Evolutionary conservation across 2,888 invertebrate species (phyloP).

Genomic region (Cheilosia vernalis): DNA sequence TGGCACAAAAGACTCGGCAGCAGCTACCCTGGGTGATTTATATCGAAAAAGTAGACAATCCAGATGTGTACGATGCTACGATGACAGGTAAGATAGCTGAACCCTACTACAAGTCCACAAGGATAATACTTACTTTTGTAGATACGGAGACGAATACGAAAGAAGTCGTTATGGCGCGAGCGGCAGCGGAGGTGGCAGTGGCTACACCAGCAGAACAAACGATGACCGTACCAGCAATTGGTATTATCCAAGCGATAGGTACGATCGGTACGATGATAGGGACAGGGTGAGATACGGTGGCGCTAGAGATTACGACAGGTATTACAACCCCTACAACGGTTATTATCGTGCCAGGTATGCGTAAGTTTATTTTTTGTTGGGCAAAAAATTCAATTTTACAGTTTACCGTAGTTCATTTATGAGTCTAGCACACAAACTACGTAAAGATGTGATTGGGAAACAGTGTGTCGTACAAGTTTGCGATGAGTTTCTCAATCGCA

Average conservation of each 20-base stretch:
- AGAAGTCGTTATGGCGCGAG: constrained; percentile 63
- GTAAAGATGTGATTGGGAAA: not conserved
- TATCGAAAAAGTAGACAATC: constrained; percentile 81
- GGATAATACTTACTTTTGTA: constrained; percentile 16
- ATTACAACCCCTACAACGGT: constrained; percentile 73
- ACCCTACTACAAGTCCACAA: not conserved
- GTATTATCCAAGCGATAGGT: constrained; percentile 78
- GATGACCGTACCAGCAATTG: constrained; percentile 79
- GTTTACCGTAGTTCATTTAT: not conserved
- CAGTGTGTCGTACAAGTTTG: not conserved
- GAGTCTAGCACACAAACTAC: not conserved
- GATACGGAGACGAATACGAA: constrained; percentile 75
- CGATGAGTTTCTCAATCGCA: not conserved
- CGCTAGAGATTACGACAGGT: constrained; percentile 78
- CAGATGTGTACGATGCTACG: constrained; percentile 82
- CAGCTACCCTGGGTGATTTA: constrained; percentile 77
- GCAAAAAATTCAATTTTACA: not conserved
- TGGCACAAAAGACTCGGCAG: constrained; percentile 51
- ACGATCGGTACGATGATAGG: constrained; percentile 80
- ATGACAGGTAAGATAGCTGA: constrained; percentile 78
- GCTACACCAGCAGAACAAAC: constrained; percentile 78
- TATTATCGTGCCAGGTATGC: constrained; percentile 74
- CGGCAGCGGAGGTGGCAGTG: constrained; percentile 68
- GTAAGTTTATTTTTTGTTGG: constrained; percentile 57
- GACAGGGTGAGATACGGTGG: constrained; percentile 77